Evolutionary conservation across 1,140 invertebrate genomes (phyloP).

Genomic region (Zaprionus tsacasi): DNA sequence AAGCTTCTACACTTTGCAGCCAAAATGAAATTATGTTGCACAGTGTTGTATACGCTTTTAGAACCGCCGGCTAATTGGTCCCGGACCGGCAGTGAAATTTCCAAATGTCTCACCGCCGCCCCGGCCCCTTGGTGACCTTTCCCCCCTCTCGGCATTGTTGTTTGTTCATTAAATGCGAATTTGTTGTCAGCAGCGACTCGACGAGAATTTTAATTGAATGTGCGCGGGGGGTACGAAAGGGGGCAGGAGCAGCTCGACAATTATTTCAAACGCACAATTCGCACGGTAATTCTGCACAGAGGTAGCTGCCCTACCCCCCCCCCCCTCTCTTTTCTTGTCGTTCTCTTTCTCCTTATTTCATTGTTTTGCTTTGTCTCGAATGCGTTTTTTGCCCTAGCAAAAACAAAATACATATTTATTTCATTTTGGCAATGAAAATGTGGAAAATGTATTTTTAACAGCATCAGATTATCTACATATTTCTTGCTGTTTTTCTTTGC

Average conservation of each 20-base stretch:
- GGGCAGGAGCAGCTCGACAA: neutral
- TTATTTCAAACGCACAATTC: conserved; percentile 25
- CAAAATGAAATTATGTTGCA: neutral
- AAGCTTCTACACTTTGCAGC: too few relatives aligned
- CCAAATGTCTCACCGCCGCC: neutral
- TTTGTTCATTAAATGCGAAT: conserved; percentile 35
- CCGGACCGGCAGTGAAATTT: conserved; percentile 33
- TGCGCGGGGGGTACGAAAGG: neutral
- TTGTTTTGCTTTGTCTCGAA: conserved; percentile 39
- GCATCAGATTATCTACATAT: conserved; percentile 30
- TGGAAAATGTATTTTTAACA: conserved; percentile 68
- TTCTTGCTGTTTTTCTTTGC: neutral
- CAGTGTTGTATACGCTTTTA: neutral
- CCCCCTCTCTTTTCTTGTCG: conserved; percentile 11
- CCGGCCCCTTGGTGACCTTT: conserved; percentile 28
- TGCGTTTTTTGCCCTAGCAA: conserved; percentile 42
- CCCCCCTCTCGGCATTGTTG: conserved; percentile 9
- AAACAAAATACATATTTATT: conserved; percentile 31
- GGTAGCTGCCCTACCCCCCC: neutral
- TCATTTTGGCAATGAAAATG: conserved; percentile 74
- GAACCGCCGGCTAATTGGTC: conserved; percentile 11
- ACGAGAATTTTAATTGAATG: conserved; percentile 41
- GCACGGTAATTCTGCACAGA: conserved; percentile 3
- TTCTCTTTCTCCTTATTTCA: neutral
- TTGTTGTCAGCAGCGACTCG: conserved; percentile 8